Conservation (phyloP, 2,113 vertebrate species). For the Macquaria australasica region DNA sequence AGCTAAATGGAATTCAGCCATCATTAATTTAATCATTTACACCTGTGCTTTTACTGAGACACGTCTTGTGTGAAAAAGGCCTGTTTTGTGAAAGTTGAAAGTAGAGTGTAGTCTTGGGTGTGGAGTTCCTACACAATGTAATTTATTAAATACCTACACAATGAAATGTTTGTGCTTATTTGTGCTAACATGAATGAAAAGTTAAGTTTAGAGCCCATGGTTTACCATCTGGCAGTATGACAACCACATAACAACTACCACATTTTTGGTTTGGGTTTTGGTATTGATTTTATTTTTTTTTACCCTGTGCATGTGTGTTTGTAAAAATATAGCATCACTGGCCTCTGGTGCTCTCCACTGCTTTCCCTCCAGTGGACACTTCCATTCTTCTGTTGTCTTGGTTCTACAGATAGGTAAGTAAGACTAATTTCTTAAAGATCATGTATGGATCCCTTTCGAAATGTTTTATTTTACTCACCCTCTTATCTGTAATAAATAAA, state of each 20-base stretch:
- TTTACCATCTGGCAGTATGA: background rate
- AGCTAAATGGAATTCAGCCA: too few species aligned
- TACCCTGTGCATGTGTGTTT: background rate
- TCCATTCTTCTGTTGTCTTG: background rate
- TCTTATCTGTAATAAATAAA: background rate
- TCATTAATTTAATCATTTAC: background rate
- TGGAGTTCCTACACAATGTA: background rate
- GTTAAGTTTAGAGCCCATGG: background rate
- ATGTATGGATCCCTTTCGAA: background rate
- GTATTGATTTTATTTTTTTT: background rate
- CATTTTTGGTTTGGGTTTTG: background rate
- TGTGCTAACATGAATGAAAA: background rate
- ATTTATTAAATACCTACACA: background rate
- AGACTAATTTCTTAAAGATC: background rate
- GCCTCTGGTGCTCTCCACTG: background rate
- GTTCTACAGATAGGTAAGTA: conserved; percentile 5
- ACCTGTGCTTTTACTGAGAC: background rate
- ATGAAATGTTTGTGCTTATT: background rate
- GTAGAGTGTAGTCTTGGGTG: too few species aligned
- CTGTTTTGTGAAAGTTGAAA: too few species aligned
- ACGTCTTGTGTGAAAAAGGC: too few species aligned
- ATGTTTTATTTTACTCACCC: background rate
- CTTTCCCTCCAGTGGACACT: background rate
- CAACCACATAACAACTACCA: background rate
- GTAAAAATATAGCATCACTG: background rate